Conservation (phyloP, 2,113 vertebrate genomes). For the Rattus rattus region DNA sequence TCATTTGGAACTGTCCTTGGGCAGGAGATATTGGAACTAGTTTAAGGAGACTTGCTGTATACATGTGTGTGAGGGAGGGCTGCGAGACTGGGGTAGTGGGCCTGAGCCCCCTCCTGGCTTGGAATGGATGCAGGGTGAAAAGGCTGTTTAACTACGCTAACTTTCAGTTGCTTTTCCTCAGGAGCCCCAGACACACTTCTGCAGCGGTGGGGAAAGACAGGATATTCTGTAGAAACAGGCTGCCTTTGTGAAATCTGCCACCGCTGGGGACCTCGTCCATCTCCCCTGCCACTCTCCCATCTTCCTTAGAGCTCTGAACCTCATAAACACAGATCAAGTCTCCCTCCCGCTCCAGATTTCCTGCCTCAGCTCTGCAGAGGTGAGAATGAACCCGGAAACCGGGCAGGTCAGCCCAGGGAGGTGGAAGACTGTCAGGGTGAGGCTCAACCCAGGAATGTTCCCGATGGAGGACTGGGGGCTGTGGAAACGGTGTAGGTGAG, state of each 20-base stretch:
- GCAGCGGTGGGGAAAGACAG: neutral
- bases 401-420: neutral
- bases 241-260: neutral
- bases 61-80: neutral
- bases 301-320: neutral
- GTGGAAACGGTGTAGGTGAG: fast-evolving
- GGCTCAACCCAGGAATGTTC: neutral
- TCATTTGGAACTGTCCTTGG: neutral
- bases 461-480: neutral
- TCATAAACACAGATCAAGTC: neutral
- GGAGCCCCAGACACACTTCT: neutral
- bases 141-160: neutral
- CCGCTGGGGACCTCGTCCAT: neutral
- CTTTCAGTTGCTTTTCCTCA: constrained; percentile 1
- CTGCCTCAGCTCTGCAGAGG: neutral
- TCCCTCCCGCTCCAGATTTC: neutral
- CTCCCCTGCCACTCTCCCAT: fast-evolving
- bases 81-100: fast-evolving
- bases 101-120: neutral
- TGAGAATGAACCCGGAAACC: neutral
- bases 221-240: neutral
- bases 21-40: neutral
- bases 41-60: neutral
- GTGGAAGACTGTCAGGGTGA: neutral
- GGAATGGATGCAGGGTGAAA: neutral